Conservation (phyloP, 2,888 invertebrate species). For the Ommatoiulus sabulosus region DNA sequence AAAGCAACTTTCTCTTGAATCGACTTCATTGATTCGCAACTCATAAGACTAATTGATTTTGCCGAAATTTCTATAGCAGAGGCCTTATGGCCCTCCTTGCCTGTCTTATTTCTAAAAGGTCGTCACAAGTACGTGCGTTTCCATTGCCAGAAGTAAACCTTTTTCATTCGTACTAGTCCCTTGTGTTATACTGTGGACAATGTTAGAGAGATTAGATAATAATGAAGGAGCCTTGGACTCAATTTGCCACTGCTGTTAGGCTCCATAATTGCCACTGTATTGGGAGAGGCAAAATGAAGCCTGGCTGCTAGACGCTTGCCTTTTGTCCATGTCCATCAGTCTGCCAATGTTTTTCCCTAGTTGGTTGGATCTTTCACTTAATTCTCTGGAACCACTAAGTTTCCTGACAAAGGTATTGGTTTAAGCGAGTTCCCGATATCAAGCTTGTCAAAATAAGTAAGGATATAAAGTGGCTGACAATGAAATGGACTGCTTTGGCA, state of each 20-base stretch:
- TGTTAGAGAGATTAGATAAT: conserved; percentile 3
- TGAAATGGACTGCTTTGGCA: not conserved
- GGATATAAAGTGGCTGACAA: not conserved
- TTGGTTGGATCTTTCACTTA: conserved; percentile 19
- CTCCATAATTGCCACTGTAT: conserved; percentile 8
- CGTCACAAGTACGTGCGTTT: not conserved
- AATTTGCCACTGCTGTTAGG: conserved; percentile 12
- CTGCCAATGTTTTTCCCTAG: conserved; percentile 3
- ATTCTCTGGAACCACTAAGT: not conserved
- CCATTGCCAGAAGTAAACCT: conserved; percentile 12
- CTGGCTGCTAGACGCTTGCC: not conserved
- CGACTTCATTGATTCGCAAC: not conserved
- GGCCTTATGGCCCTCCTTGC: not conserved
- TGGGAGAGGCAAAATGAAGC: not conserved
- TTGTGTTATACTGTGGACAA: conserved; percentile 19
- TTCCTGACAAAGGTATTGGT: not conserved
- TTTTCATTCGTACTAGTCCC: not conserved
- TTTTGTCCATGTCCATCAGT: not conserved
- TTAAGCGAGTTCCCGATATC: not conserved
- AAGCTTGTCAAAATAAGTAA: not conserved
- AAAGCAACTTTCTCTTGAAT: not conserved
- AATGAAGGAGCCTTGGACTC: conserved; percentile 19
- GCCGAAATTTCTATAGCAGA: not conserved
- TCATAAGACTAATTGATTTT: conserved; percentile 12
- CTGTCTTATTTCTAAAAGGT: not conserved